Conservation (phyloP, 2,888 invertebrate genomes). For the Trimorus sp. region DNA sequence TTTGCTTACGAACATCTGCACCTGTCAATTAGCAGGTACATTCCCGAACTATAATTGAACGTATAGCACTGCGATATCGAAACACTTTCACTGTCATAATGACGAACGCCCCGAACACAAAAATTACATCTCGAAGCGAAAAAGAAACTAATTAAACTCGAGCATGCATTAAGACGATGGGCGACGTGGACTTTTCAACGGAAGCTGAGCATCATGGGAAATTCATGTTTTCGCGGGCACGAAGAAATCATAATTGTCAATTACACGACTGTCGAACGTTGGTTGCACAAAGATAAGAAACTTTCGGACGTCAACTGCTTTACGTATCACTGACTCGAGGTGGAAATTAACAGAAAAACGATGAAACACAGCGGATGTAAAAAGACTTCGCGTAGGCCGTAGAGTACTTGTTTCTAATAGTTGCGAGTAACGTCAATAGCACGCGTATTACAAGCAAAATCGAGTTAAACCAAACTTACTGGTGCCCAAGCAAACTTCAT, state of each 20-base stretch:
- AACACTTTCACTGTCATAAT: conserved; percentile 50
- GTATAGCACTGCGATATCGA: conserved; percentile 15
- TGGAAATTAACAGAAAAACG: no score
- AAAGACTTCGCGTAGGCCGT: no score
- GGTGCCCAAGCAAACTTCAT: conserved; percentile 74
- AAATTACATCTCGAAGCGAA: not conserved
- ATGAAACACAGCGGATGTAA: no score
- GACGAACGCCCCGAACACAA: conserved; percentile 1
- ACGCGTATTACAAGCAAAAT: conserved; percentile 1
- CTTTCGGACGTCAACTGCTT: no score
- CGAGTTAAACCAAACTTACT: conserved; percentile 71
- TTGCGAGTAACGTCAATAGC: conserved; percentile 16
- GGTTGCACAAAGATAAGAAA: no score
- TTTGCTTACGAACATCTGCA: conserved; percentile 73
- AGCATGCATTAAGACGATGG: not conserved
- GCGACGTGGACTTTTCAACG: not conserved
- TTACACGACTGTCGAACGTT: no score
- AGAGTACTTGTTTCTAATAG: not conserved
- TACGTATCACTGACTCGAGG: no score
- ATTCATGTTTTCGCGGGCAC: no score
- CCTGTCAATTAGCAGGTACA: conserved; percentile 48
- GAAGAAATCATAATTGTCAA: no score
- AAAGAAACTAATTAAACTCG: not conserved
- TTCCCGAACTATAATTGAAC: conserved; percentile 11
- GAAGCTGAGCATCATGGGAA: no score